Evolutionary conservation across 2,113 vertebrate genomes (phyloP).

Genomic region (Pteropus alecto): DNA sequence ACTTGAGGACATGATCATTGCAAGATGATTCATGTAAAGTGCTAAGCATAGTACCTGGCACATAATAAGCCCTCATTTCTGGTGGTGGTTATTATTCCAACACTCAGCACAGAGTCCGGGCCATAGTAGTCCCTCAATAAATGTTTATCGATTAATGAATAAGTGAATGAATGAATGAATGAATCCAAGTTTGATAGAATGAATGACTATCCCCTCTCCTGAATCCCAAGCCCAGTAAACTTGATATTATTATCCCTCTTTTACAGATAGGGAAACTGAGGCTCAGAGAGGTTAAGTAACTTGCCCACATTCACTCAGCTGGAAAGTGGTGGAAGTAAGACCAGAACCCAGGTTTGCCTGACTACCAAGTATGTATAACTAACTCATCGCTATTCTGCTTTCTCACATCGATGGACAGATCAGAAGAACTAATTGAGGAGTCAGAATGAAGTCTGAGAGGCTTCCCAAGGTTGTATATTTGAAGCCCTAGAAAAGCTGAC

Average conservation of each 20-base stretch:
- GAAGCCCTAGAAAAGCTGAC: not conserved
- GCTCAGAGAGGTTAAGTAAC: not conserved
- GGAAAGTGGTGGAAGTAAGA: not conserved
- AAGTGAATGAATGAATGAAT: not conserved
- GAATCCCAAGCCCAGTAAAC: not conserved
- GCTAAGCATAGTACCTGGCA: not conserved
- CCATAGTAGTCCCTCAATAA: not conserved
- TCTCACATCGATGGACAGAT: not conserved
- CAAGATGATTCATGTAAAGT: not conserved
- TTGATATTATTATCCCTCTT: not conserved
- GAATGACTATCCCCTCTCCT: not conserved
- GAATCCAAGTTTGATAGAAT: not conserved
- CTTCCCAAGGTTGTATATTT: not conserved
- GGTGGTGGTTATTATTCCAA: not conserved
- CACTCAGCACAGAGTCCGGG: not conserved
- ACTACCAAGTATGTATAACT: not conserved
- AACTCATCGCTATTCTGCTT: not conserved
- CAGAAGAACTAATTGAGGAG: not conserved
- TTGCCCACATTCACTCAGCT: not conserved
- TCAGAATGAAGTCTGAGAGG: not conserved
- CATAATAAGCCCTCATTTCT: not conserved
- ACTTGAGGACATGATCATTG: not conserved
- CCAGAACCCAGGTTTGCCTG: not conserved
- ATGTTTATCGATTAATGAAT: constrained; percentile 7
- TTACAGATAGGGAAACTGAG: not conserved